A percentile compares a stretch with the other conserved stretches of the same genome.
Conservation (phyloP, 2,113 vertebrate species). For the Malurus elegans region DNA sequence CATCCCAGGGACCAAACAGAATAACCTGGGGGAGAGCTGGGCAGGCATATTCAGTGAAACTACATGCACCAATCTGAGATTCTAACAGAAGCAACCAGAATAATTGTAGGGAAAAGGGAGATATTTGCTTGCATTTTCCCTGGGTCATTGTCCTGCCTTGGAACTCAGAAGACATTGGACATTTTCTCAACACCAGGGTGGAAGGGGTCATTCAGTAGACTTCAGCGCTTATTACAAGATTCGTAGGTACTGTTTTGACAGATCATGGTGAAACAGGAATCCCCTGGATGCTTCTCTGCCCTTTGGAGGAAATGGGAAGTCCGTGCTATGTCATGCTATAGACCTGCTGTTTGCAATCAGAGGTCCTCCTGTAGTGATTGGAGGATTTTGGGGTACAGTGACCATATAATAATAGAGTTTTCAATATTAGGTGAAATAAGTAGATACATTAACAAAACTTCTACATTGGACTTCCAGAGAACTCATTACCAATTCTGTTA, state of each 20-base stretch:
- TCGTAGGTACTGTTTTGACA: background rate
- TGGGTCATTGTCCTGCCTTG: background rate
- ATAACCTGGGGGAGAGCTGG: background rate
- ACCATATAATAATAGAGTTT: background rate
- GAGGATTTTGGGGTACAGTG: background rate
- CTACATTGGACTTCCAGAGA: background rate
- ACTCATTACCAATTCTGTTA: background rate
- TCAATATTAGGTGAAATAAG: background rate
- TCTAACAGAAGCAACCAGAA: background rate
- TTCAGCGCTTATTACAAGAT: background rate
- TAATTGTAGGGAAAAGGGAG: background rate
- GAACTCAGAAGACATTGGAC: background rate
- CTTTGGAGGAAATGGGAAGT: background rate
- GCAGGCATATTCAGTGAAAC: background rate
- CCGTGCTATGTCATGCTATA: background rate
- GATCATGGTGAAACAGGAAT: background rate
- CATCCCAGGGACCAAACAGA: background rate
- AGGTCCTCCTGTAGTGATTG: background rate
- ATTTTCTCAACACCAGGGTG: background rate
- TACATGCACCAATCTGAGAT: background rate
- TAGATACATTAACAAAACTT: background rate
- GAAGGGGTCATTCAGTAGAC: background rate
- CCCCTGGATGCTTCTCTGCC: background rate
- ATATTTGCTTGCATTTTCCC: background rate
- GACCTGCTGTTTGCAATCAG: background rate